A percentile compares a stretch with the other conserved stretches of the same genome.
Conservation (phyloP, 2,888 invertebrate genomes). For the Phanerotoma sp. region DNA sequence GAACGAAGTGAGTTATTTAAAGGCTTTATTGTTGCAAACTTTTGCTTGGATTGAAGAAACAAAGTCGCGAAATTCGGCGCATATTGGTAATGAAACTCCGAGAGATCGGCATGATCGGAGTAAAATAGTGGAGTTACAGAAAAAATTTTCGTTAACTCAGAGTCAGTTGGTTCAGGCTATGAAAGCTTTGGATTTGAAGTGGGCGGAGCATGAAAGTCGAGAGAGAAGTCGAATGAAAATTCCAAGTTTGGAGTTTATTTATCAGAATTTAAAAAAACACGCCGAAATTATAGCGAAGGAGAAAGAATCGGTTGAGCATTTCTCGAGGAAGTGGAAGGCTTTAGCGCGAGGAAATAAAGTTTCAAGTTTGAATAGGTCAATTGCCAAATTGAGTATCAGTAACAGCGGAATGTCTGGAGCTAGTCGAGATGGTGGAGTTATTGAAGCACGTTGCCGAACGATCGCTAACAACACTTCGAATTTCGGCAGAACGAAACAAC, state of each 20-base stretch:
- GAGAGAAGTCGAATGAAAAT: constrained; percentile 60
- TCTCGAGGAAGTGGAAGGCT: constrained; percentile 43
- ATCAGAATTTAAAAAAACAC: constrained; percentile 76
- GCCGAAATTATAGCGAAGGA: constrained; percentile 68
- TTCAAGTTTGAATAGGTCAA: constrained; percentile 42
- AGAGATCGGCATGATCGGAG: constrained; percentile 66
- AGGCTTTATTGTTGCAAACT: constrained; percentile 61
- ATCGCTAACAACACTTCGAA: constrained; percentile 45
- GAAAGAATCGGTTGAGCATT: constrained; percentile 48
- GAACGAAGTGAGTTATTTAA: constrained; percentile 63
- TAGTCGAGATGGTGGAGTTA: constrained; percentile 40
- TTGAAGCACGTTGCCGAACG: constrained; percentile 47
- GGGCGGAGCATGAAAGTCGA: constrained; percentile 62
- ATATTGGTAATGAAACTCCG: constrained; percentile 39
- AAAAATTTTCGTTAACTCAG: constrained; percentile 71
- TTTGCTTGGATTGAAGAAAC: constrained; percentile 64
- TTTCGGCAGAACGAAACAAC: constrained; percentile 46
- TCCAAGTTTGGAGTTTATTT: constrained; percentile 75
- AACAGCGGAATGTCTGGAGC: constrained; percentile 30
- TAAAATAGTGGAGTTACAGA: constrained; percentile 70
- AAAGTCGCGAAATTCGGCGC: constrained; percentile 58
- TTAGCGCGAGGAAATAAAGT: constrained; percentile 35
- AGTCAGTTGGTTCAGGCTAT: constrained; percentile 74
- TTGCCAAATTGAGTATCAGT: constrained; percentile 43
- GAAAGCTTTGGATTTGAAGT: constrained; percentile 73